These are phyloP conservation scores for Tachina lurida DNA, from an alignment of 2,888 invertebrate species.

Conservation along the genomic window DNA sequence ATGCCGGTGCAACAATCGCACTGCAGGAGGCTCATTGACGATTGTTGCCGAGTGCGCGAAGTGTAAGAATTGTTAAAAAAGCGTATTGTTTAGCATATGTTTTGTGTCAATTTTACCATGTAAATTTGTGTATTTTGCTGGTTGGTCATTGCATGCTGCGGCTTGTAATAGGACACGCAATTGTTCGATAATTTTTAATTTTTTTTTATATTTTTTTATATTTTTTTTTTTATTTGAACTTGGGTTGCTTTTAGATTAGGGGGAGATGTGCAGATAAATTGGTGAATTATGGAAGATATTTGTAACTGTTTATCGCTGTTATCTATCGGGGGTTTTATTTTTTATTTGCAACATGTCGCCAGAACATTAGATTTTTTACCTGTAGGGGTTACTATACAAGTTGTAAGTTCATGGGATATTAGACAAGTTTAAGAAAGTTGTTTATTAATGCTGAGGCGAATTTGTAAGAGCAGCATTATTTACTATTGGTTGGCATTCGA, in stretches of 20 bases:
- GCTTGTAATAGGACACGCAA: slow-evolving; percentile 53
- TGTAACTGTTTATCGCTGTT: slow-evolving; percentile 44
- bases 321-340: slow-evolving; percentile 8
- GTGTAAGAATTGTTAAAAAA: slow-evolving; percentile 66
- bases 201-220: too few relatives aligned
- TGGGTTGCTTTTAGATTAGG: neutral
- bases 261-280: slow-evolving; percentile 2
- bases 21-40: slow-evolving; percentile 58
- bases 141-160: slow-evolving; percentile 17
- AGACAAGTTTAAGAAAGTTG: neutral
- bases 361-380: slow-evolving; percentile 2
- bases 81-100: slow-evolving; percentile 69
- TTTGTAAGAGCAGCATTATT: neutral
- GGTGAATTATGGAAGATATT: slow-evolving; percentile 39
- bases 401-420: neutral
- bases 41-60: slow-evolving; percentile 50
- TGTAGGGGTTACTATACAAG: neutral
- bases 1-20: slow-evolving; percentile 14
- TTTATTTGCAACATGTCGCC: neutral
- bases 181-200: neutral
- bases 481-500: neutral
- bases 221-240: neutral
- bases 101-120: slow-evolving; percentile 71
- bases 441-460: slow-evolving; percentile 2
- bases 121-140: slow-evolving; percentile 57